phyloP scores from a whole-genome alignment of 2,113 vertebrate species.

The Channa maculata region DNA sequence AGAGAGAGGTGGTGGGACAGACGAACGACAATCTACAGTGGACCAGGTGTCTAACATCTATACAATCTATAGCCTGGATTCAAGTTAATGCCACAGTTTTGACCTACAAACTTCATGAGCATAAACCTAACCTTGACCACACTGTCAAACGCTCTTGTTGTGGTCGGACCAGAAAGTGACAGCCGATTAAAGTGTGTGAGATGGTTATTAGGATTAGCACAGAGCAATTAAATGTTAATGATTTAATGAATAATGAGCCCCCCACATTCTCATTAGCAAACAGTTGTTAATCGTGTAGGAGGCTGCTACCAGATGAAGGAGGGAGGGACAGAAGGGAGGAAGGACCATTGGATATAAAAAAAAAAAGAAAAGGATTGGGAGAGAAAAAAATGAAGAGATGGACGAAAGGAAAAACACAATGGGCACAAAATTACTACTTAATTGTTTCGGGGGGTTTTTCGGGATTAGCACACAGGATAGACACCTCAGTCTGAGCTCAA shows the following conservation, averaged over 20 bases:
- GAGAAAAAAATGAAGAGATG: background rate
- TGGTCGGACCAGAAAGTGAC: slow-evolving; percentile 45
- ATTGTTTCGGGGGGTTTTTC: background rate
- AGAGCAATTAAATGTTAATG: slow-evolving; percentile 75
- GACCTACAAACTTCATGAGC: slow-evolving; percentile 1
- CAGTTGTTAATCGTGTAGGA: slow-evolving; percentile 67
- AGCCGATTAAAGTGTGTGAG: slow-evolving; percentile 62
- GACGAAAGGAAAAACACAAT: background rate
- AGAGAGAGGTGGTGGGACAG: slow-evolving; percentile 2
- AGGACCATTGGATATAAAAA: background rate
- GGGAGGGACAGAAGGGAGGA: background rate
- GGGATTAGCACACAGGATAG: slow-evolving; percentile 24
- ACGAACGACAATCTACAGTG: slow-evolving; percentile 11
- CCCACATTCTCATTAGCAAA: slow-evolving; percentile 73
- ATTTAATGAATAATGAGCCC: slow-evolving; percentile 74
- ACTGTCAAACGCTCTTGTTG: slow-evolving; percentile 25
- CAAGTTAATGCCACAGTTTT: slow-evolving; percentile 17
- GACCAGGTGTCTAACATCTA: slow-evolving; percentile 16
- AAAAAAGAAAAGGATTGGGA: background rate
- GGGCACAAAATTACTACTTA: slow-evolving; percentile 13
- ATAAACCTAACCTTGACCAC: slow-evolving; percentile 15
- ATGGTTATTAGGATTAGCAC: slow-evolving; percentile 75
- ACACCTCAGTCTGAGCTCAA: slow-evolving; percentile 37
- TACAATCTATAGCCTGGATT: background rate
- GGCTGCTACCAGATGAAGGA: slow-evolving; percentile 32